Conservation (phyloP, 2,797 vertebrate species). For the Peromyscus eremicus region DNA sequence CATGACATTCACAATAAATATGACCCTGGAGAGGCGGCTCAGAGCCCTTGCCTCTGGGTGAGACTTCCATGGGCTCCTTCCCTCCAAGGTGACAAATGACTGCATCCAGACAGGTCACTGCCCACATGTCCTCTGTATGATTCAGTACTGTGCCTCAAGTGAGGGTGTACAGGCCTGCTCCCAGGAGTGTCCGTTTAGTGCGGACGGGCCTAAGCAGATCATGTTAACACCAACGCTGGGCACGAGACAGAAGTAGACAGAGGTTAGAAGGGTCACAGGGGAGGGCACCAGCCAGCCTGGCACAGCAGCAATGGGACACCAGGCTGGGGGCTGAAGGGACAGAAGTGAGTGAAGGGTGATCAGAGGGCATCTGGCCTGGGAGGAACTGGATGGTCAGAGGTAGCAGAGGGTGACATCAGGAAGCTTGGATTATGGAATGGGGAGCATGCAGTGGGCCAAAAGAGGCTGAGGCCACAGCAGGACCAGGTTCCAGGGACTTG, state of each 20-base stretch:
- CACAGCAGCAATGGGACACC: neutral
- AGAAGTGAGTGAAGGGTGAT: neutral
- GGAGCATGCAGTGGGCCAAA: too few relatives aligned
- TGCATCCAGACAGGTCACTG: neutral
- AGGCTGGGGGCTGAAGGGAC: neutral
- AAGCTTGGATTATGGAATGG: neutral
- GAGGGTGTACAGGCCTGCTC: neutral
- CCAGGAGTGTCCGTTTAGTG: neutral
- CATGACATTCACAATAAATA: neutral
- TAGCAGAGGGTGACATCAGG: neutral
- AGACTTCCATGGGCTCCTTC: neutral
- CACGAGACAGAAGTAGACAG: neutral
- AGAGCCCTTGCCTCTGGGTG: neutral
- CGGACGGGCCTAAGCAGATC: neutral
- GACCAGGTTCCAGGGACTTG: neutral
- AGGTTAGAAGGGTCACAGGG: neutral
- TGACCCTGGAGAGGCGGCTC: neutral
- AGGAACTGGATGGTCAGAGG: neutral
- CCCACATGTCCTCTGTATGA: neutral
- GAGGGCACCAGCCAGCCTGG: neutral
- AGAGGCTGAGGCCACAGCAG: accelerated
- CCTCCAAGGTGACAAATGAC: neutral
- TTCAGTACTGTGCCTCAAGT: neutral
- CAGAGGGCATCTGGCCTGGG: neutral
- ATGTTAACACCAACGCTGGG: neutral